Evolutionary conservation across 2,797 vertebrate species (phyloP), one percentile per base, ranked within the genome.

Genomic region (Xenentodon cancila): DNA sequence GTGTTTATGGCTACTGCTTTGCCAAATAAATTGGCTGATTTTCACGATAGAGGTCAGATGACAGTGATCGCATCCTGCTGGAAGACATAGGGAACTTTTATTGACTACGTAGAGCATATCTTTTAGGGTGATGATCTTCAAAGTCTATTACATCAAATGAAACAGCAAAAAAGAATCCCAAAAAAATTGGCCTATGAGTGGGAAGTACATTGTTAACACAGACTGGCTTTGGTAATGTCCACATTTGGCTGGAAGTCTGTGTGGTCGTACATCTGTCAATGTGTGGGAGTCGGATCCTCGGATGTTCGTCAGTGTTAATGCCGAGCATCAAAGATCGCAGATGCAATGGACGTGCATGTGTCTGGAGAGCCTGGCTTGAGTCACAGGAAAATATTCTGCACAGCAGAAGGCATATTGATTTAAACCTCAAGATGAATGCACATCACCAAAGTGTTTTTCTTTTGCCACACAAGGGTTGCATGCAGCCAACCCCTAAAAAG

Each of bases 211-310:
- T 87, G 80, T 84, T 80, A 84, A 79, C 73, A 75, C 68, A 77
- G 59, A 69, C 76, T 46, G 78, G 73, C 68, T 81, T 72, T 45
- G 81, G 71, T 53, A 0, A 5, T 53, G 85, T 82, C 70, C 84
- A 74, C 61, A 72, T 77, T 79, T 49, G 73, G 62, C 73, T 73
- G 64, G 60, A 45, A 72, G 84, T 85, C 72, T 88, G 57, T 9
- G 42, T 70, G 73, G 68, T 71, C 62, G 73, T 84, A 62, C 62
- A 74, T 82, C 70, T 80, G 75, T 81, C 80, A 54, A 68, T 76
- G 87, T 84, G 91, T 92, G 84, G 91, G 89, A 84, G 90, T 89
- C 79, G 20, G 78, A 88, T 83, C 75, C 74, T 55, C 78, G 85
- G 82, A 88, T 86, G 47, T 61, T 89, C 80, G 81, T 70, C 77